Evolutionary conservation across 64 coral and sea anemone genomes (phyloP), one percentile per base, ranked within the genome.

Genomic region (Porites australiensis): DNA sequence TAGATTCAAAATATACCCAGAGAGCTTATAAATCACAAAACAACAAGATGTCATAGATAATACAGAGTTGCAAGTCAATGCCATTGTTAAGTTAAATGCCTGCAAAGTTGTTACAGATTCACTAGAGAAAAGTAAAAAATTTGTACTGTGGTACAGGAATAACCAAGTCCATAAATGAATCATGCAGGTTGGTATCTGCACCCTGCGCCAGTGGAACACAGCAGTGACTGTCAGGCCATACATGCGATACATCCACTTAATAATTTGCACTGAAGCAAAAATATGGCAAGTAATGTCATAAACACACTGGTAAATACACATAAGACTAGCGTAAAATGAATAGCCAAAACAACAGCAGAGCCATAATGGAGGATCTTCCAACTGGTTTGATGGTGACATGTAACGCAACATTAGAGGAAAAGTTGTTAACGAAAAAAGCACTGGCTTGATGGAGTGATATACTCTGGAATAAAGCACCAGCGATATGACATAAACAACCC

Each of bases 161-260:
- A 95, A 74, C 22, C 88, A 74, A 8, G 73, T 16, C 77, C 89
- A 98, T 83, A 98, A 87, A 20, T 81, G 72, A 4, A 72, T 92
- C 8, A 98, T 88, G 61, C 93, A 95, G 3, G 83, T n/a, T 13
- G 96, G 90, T 51, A 98, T 84, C 54, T 93, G 83, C 16, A 98
- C 69, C 10, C 96, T 73, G 9, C 91, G 94, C 96, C 96, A 98
- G 82, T 98, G 96, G 79, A 95, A 98, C 2, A 98, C 79, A 0
- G 95, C 58, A 9, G 93, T 61, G 16, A 98, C 90, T 19, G 93
- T 95, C 18, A 92, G 89, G 18, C 96, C 96, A 74, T 98, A 98
- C 96, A 98, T 98, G 49, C 93, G 73, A 43, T 86, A 93, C 90
- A 98, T 92, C 96, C 96, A 98, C 68, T 95, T 74, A 13, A 93